Conservation (phyloP, 2,888 invertebrate genomes). For the Piscicola geometra region DNA sequence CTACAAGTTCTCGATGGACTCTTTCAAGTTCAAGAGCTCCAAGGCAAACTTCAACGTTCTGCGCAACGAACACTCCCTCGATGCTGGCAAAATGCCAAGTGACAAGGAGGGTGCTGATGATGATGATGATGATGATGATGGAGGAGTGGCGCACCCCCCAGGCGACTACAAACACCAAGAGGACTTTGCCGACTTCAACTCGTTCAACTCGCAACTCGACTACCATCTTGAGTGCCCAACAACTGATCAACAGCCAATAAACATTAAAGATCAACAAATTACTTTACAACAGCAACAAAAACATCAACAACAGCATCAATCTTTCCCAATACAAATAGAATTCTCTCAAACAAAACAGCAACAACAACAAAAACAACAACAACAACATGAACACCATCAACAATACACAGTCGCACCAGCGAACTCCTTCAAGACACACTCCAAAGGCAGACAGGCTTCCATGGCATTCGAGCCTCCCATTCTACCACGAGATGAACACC, state of each 20-base stretch:
- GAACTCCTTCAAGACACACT: neutral
- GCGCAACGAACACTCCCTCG: conserved; percentile 27
- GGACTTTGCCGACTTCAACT: conserved; percentile 1
- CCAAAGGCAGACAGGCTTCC: neutral
- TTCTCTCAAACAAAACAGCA: neutral
- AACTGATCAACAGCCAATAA: conserved; percentile 3
- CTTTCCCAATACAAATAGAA: no score
- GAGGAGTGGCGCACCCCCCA: neutral
- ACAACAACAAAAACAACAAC: neutral
- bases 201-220: neutral
- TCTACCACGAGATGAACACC: no score
- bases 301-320: neutral
- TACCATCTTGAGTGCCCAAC: neutral
- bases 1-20: conserved; percentile 17
- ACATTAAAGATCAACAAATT: neutral
- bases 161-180: neutral
- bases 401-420: neutral
- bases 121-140: neutral
- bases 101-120: neutral
- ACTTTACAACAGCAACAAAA: neutral
- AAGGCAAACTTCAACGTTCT: conserved; percentile 25
- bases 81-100: neutral
- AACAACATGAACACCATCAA: neutral
- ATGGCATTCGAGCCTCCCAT: neutral
- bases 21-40: conserved; percentile 20